Evolutionary conservation across 2,888 invertebrate species (phyloP), one percentile per base, ranked within the genome.

Genomic region (Hypomecis atomaria): DNA sequence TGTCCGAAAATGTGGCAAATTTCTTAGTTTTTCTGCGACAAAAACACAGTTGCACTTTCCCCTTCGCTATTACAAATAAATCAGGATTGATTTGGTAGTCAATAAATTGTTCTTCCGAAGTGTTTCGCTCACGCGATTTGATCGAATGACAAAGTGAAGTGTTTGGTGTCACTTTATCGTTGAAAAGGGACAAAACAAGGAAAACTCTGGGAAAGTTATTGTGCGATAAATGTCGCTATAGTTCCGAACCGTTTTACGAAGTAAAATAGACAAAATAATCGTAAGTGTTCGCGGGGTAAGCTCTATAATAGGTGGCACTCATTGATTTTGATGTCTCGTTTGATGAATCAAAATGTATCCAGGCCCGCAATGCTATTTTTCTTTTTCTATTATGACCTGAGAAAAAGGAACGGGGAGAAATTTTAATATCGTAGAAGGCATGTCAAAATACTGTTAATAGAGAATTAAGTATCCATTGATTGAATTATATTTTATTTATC

Each of bases 171-270:
- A 52, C 47, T 62, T 57, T 58, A 62, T 57, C 36, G 47, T 48
- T 38, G 57, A 45, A 58, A 57, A 57, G 42, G 40, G 57, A 58
- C 61, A 57, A 62, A 56, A 56, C 50, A 57, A 53, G 44, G 49
- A 61, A 54, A 57, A 42, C 42, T 48, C 49, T 52, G 40, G 40
- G 23, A 52, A 52, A 52, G 40, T 52, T 34, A 42, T 42, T 11
- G 33, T 33, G 37, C 55, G 43, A 49, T 54, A 61, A 62, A 62
- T 55, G 42, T 49, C 45, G 33, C 48, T 44, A 45, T 55, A 55
- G 55, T 44, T 54, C 54, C 36, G 43, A 44, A 34, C 36, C 44
- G 9, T 37, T 55, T 45, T 44, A 45, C 34, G 33, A 42, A 52
- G 40, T 11, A 50, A 10, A 50, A 50, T 40, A 52, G 40, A 38